Conservation (phyloP, 92 coral and sea anemone genomes). For the Heteractis magnifica region DNA sequence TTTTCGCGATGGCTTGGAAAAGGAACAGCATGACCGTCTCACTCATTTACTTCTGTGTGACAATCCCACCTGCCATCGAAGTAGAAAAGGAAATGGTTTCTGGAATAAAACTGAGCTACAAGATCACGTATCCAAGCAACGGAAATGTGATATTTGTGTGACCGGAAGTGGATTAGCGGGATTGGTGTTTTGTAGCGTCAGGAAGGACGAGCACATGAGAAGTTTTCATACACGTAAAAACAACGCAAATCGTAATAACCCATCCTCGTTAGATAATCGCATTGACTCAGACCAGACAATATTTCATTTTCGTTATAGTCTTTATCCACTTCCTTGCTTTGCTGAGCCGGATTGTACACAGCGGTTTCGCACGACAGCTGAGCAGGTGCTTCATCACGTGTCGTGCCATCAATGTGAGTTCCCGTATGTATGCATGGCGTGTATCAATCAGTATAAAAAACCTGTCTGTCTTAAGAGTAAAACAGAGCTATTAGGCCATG, state of each 20-base stretch:
- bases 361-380: constrained; percentile 42
- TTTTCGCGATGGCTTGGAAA: constrained; percentile 30
- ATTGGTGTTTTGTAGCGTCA: constrained; percentile 23
- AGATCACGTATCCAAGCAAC: constrained; percentile 41
- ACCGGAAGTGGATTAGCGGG: background rate
- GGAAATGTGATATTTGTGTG: constrained; percentile 35
- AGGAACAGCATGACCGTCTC: constrained; percentile 28
- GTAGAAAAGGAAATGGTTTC: constrained; percentile 43
- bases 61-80: constrained; percentile 37
- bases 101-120: constrained; percentile 14
- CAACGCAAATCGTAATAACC: constrained; percentile 15
- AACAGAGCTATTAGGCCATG: constrained; percentile 28
- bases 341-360: constrained; percentile 47
- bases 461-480: constrained; percentile 27
- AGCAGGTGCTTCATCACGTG: constrained; percentile 47
- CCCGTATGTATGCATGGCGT: constrained; percentile 50
- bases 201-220: constrained; percentile 41
- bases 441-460: constrained; percentile 21
- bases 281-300: constrained; percentile 8
- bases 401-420: constrained; percentile 32
- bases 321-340: constrained; percentile 35
- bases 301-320: constrained; percentile 39
- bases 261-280: constrained; percentile 16
- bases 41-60: constrained; percentile 30
- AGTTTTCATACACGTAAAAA: constrained; percentile 17